Percentiles rank a stretch among this genome's conserved stretches.
phyloP scores from a whole-genome alignment of 1,140 invertebrate genomes.

The Drosophila varians region DNA sequence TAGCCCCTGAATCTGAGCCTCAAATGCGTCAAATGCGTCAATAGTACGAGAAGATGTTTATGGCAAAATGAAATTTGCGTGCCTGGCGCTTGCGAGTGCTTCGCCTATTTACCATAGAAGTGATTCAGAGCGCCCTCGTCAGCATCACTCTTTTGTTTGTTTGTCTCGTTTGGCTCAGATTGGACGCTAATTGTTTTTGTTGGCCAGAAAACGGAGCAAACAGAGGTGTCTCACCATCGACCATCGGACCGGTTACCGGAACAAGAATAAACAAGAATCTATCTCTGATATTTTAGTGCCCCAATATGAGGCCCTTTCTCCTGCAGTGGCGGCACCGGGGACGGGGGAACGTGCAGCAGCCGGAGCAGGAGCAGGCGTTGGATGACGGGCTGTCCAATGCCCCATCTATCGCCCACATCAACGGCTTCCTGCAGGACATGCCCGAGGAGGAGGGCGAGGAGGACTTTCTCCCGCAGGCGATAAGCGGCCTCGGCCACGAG shows the following conservation, averaged over 20 bases:
- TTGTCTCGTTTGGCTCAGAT: background rate
- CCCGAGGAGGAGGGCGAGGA: slow-evolving; percentile 17
- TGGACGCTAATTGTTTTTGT: background rate
- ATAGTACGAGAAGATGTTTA: background rate
- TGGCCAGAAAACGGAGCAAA: background rate
- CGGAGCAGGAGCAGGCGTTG: background rate
- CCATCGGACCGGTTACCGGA: too few relatives aligned
- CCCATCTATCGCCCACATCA: slow-evolving; percentile 46
- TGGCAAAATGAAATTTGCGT: background rate
- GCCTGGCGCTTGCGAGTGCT: background rate
- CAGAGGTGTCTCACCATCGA: background rate
- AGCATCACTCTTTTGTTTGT: background rate
- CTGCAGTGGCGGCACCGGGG: slow-evolving; percentile 9
- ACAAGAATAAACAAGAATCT: too few relatives aligned
- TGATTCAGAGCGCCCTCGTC: background rate
- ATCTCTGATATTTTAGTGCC: slow-evolving; percentile 25
- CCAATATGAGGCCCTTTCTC: slow-evolving; percentile 37
- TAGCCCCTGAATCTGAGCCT: too few relatives aligned
- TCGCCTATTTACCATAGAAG: background rate
- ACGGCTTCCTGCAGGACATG: slow-evolving; percentile 50
- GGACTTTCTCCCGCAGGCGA: slow-evolving; percentile 58
- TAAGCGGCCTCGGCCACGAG: slow-evolving; percentile 62
- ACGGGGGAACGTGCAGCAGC: background rate
- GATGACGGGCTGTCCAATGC: slow-evolving; percentile 39
- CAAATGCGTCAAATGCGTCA: too few relatives aligned